Conservation (phyloP, 2,113 vertebrate genomes). For the Gulo gulo region DNA sequence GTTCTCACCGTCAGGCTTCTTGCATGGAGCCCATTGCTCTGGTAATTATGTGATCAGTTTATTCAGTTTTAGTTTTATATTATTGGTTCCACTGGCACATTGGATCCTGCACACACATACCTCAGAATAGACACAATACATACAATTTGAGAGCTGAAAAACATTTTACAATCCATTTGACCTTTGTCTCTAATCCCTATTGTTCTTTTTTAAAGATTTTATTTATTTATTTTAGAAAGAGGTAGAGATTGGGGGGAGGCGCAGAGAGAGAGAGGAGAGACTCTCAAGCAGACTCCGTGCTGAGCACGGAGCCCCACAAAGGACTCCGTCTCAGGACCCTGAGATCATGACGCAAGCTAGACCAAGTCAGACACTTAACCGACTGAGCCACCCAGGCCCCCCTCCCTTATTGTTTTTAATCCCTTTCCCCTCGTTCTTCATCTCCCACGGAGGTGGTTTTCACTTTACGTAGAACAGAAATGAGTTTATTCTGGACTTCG, state of each 20-base stretch:
- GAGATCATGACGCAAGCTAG: not conserved
- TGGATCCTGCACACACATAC: not conserved
- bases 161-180: not conserved
- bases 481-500: not conserved
- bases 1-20: not conserved
- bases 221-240: not conserved
- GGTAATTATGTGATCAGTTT: not conserved
- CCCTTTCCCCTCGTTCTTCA: not conserved
- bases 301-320: not conserved
- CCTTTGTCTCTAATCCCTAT: not conserved
- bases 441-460: not conserved
- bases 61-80: not conserved
- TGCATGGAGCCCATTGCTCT: not conserved
- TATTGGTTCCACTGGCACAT: not conserved
- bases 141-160: not conserved
- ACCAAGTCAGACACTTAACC: not conserved
- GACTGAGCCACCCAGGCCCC: not conserved
- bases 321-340: not conserved
- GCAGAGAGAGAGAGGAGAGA: not conserved
- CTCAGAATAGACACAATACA: not conserved
- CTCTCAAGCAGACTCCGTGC: not conserved
- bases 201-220: not conserved
- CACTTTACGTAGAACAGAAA: not conserved
- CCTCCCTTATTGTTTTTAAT: not conserved
- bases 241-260: not conserved